These are phyloP conservation scores for Bothrops jararaca DNA, from an alignment of 2,113 vertebrate species.

Conservation along the genomic window DNA sequence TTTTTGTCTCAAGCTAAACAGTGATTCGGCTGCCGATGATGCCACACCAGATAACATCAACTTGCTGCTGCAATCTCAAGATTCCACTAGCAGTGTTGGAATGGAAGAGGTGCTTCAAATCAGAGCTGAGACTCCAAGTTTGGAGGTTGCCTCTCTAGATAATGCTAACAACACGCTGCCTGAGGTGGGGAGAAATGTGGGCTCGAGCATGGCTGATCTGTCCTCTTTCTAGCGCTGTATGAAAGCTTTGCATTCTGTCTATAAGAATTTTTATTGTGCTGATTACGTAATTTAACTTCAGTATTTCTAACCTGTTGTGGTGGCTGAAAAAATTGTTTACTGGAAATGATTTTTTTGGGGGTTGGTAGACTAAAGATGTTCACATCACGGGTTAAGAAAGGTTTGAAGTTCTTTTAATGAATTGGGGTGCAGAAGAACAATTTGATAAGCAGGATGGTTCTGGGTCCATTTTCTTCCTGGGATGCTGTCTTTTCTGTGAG, in stretches of 20 bases:
- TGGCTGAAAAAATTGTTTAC: conserved; percentile 38
- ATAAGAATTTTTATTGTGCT: conserved; percentile 59
- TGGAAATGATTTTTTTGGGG: neutral
- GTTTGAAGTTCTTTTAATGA: conserved; percentile 57
- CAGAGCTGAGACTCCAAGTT: conserved; percentile 83
- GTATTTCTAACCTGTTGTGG: conserved; percentile 79
- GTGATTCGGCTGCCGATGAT: conserved; percentile 84
- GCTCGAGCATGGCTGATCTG: conserved; percentile 85
- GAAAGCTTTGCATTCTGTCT: conserved; percentile 58
- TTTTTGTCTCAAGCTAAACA: conserved; percentile 79
- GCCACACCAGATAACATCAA: conserved; percentile 83
- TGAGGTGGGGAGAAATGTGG: conserved; percentile 94
- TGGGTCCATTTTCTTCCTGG: conserved; percentile 60
- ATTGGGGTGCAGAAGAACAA: conserved; percentile 59
- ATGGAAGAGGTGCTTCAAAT: conserved; percentile 82
- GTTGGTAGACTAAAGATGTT: conserved; percentile 41
- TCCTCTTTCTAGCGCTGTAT: conserved; percentile 78
- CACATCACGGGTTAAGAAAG: conserved; percentile 77
- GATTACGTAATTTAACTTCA: conserved; percentile 69
- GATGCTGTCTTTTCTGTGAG: conserved; percentile 56
- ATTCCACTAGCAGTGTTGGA: conserved; percentile 84
- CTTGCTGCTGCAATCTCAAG: conserved; percentile 86
- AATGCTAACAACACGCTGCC: conserved; percentile 96
- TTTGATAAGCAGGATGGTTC: conserved; percentile 49
- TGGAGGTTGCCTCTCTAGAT: conserved; percentile 90